Base-by-base conservation (phyloP, 2,888 invertebrate genomes). In the Drosophila testacea region DNA sequence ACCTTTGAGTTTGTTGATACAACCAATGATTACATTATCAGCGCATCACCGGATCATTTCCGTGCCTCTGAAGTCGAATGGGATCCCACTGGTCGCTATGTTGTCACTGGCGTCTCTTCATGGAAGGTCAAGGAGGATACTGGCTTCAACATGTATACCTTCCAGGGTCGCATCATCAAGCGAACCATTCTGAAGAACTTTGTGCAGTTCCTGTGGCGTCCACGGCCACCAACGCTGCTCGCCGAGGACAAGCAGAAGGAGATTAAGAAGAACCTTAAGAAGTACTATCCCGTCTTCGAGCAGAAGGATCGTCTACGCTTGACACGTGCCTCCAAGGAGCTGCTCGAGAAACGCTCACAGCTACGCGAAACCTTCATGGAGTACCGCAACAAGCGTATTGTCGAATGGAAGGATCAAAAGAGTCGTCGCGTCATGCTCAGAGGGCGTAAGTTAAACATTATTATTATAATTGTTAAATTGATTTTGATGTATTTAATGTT, bases 21-120 rank as follows among this genome's bases (percentile, higher is more conserved):
- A 0, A 95, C 95, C 69, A 96, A 97, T 87, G 99, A 99, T 91
- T 98, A 98, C 92, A 96, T 98, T 6, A 95, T 98, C n/a, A 98
- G 98, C 96, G 96, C 97, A 90, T 95, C 96, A 10, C 96, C 96
- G 0, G 98, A 98, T 92, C 99, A 99, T 93, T 98, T 97, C 93
- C 96, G 97, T 90, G 95, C 95, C 5, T 98, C 98, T 0, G 98
- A 99, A 91, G 97, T 99, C 1, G 99, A 99, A 92, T 99, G 99
- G 99, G 99, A 99, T 93, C 99, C 99, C 1, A 99, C 99, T 4
- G 99, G 99, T 1, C 95, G 99, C 73, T 99, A 98, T 91, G 98
- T 99, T 11, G 97, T 97, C 57, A 98, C 99, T 0, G 97, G 96
- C 0, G 98, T 99, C 16, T 98, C 98, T 1, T 96, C 96, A 72